phyloP scores from a whole-genome alignment of 1,140 invertebrate genomes.

The Mya arenaria region DNA sequence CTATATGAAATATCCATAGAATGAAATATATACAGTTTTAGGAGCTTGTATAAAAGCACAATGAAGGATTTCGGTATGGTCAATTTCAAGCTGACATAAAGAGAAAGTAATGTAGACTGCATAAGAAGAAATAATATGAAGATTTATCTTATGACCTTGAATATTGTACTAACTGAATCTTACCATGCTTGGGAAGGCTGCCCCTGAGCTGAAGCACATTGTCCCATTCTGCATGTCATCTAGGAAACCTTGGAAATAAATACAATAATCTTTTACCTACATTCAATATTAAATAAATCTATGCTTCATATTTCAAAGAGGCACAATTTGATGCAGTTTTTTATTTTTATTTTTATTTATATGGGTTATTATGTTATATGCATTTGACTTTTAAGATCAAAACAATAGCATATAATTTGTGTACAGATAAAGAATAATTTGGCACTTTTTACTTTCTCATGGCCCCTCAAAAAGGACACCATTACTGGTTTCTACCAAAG shows the following conservation, averaged over 20 bases:
- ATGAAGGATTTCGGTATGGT: background rate
- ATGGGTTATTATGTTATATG: too few relatives aligned
- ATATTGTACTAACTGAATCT: slow-evolving; percentile 32
- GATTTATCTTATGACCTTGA: background rate
- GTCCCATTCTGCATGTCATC: slow-evolving; percentile 74
- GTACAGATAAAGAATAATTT: too few relatives aligned
- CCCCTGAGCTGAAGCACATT: slow-evolving; percentile 79
- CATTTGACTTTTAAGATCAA: too few relatives aligned
- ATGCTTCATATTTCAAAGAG: too few relatives aligned
- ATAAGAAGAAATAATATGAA: background rate
- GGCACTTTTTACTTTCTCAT: too few relatives aligned
- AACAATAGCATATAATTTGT: too few relatives aligned
- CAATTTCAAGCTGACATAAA: background rate
- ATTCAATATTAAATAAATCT: too few relatives aligned
- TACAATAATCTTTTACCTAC: background rate
- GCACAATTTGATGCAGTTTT: too few relatives aligned
- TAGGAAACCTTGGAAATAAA: slow-evolving; percentile 76
- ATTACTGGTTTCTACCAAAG: too few relatives aligned
- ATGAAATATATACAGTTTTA: background rate
- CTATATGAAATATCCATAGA: background rate
- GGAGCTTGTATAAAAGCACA: background rate
- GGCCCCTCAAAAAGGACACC: too few relatives aligned
- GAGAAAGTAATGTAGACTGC: background rate
- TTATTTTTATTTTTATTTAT: too few relatives aligned
- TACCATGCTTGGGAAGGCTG: slow-evolving; percentile 78